Percentiles rank a stretch among this genome's conserved stretches.
Conservation (phyloP, 2,797 vertebrate genomes). For the Forpus xanthops region DNA sequence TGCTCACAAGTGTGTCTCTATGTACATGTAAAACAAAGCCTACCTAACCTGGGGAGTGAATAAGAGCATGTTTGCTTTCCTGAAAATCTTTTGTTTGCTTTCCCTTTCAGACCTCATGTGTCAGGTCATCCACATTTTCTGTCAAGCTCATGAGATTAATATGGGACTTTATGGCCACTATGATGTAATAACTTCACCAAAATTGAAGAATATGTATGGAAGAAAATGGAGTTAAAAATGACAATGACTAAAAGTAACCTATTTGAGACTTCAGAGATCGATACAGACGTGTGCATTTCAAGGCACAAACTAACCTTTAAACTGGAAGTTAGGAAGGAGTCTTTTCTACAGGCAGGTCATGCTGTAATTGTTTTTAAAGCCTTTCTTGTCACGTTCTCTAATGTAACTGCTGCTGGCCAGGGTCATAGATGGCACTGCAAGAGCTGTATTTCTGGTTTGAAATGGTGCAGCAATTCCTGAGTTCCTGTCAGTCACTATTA, state of each 20-base stretch:
- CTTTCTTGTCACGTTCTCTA: background rate
- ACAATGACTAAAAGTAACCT: background rate
- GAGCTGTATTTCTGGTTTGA: background rate
- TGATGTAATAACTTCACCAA: background rate
- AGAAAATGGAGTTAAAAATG: background rate
- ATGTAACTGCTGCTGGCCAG: background rate
- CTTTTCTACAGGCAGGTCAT: background rate
- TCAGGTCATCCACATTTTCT: constrained; percentile 6
- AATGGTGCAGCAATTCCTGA: background rate
- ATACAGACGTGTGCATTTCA: background rate
- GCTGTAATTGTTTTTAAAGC: background rate
- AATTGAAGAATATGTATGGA: background rate
- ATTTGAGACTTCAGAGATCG: background rate
- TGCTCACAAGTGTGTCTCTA: constrained; percentile 29
- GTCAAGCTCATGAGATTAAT: constrained; percentile 19
- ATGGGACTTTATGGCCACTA: background rate
- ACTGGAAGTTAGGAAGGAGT: background rate
- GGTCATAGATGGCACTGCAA: background rate
- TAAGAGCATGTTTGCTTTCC: background rate
- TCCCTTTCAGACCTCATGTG: background rate
- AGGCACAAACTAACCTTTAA: background rate
- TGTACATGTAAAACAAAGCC: constrained; percentile 39
- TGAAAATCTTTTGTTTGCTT: constrained; percentile 40
- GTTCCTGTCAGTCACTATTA: background rate
- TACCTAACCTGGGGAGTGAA: background rate